Percentiles rank a stretch among this genome's conserved stretches.
Conservation (phyloP, 2,888 invertebrate genomes). For the Agapostemon virescens region DNA sequence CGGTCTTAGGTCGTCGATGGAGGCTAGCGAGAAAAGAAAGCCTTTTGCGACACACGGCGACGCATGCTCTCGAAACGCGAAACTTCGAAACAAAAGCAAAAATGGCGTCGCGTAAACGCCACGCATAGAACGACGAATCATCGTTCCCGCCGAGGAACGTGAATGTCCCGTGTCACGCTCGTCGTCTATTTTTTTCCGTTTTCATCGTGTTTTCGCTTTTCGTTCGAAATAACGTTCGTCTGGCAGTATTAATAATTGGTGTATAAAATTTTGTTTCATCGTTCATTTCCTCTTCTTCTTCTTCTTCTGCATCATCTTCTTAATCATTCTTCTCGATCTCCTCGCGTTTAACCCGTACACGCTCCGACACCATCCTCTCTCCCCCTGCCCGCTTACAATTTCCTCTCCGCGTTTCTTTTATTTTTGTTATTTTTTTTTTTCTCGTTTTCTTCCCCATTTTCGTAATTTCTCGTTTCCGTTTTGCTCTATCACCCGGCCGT, state of each 20-base stretch:
- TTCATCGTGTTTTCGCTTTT: constrained; percentile 55
- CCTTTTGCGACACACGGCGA: constrained; percentile 49
- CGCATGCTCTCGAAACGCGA: constrained; percentile 41
- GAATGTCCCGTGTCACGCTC: background rate
- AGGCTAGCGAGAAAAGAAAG: constrained; percentile 54
- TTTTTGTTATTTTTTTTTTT: too few relatives aligned
- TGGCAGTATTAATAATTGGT: constrained; percentile 76
- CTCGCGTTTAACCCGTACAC: constrained; percentile 4
- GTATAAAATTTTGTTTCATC: constrained; percentile 73
- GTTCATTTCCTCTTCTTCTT: background rate
- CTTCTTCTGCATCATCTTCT: too few relatives aligned
- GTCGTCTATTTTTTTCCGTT: constrained; percentile 36
- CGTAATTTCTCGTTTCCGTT: background rate
- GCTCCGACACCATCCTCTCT: background rate
- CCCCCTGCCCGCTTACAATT: background rate
- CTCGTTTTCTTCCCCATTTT: too few relatives aligned
- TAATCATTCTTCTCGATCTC: too few relatives aligned
- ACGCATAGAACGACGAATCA: constrained; percentile 44
- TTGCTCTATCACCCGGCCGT: background rate
- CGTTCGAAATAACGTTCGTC: constrained; percentile 61
- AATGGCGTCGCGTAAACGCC: constrained; percentile 25
- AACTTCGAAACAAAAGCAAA: constrained; percentile 20
- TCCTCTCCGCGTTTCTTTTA: too few relatives aligned
- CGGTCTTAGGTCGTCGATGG: constrained; percentile 62
- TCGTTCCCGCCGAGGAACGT: background rate